Conservation (phyloP, 2,113 vertebrate genomes). For the Ascaphus truei region DNA sequence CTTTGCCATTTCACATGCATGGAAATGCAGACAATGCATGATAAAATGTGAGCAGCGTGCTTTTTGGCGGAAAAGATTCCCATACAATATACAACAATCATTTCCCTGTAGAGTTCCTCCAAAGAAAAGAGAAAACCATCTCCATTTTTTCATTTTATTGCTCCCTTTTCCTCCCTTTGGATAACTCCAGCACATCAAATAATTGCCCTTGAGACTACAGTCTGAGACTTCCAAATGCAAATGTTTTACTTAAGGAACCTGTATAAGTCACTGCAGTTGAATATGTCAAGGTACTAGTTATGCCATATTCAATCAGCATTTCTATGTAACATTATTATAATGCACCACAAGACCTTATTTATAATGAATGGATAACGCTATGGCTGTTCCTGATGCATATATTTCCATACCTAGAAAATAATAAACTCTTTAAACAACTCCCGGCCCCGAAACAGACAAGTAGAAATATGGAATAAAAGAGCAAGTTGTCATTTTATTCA, state of each 20-base stretch:
- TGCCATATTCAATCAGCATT: conserved; percentile 38
- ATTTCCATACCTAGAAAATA: neutral
- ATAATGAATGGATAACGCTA: conserved; percentile 28
- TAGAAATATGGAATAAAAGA: conserved; percentile 46
- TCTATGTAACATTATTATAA: conserved; percentile 47
- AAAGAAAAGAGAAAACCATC: conserved; percentile 41
- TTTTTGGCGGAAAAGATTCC: neutral
- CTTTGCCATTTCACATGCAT: conserved; percentile 43
- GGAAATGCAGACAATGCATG: conserved; percentile 31
- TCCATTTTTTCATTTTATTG: conserved; percentile 45
- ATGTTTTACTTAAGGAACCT: conserved; percentile 32
- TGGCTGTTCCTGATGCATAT: conserved; percentile 33
- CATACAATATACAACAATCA: conserved; percentile 19
- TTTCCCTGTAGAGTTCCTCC: conserved; percentile 36
- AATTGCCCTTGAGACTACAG: conserved; percentile 48
- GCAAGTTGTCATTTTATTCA: conserved; percentile 48
- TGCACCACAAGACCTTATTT: conserved; percentile 33
- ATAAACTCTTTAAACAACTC: conserved; percentile 35
- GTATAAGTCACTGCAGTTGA: conserved; percentile 28
- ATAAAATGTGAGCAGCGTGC: conserved; percentile 7
- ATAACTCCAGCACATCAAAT: conserved; percentile 43
- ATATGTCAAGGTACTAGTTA: conserved; percentile 28
- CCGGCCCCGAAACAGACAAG: conserved; percentile 46
- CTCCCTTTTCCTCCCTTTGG: conserved; percentile 27
- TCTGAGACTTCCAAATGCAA: conserved; percentile 33